A percentile compares a stretch with the other conserved stretches of the same genome.
phyloP scores from a whole-genome alignment of 2,888 invertebrate genomes.

The Chironomus tentans region DNA sequence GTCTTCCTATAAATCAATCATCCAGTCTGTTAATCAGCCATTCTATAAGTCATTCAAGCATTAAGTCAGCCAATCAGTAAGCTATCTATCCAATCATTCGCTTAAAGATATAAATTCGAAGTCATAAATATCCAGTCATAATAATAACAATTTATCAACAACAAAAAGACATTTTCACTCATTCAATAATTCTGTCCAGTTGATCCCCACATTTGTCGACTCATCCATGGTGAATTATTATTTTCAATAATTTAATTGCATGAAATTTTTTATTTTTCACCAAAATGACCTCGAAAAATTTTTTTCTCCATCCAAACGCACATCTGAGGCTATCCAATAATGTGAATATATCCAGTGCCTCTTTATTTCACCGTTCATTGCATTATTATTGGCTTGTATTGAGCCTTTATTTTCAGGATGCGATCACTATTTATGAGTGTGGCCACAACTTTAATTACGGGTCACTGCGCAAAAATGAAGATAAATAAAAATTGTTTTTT shows the following conservation, averaged over 20 bases:
- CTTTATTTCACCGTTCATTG: not conserved
- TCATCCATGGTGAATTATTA: not conserved
- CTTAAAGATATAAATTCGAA: too few species aligned
- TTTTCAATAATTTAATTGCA: not conserved
- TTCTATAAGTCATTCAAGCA: too few species aligned
- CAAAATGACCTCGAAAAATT: not conserved
- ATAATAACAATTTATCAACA: too few species aligned
- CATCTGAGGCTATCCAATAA: conserved; percentile 7
- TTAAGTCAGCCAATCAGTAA: too few species aligned
- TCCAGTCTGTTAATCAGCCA: too few species aligned
- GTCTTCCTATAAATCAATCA: too few species aligned
- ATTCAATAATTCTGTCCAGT: too few species aligned
- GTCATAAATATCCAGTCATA: too few species aligned
- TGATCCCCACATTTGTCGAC: too few species aligned
- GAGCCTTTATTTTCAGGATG: not conserved
- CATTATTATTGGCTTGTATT: not conserved
- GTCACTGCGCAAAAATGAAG: conserved; percentile 18
- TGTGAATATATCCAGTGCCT: not conserved
- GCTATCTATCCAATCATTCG: too few species aligned
- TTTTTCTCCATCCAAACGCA: not conserved
- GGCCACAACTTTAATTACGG: conserved; percentile 17
- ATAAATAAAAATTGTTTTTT: not conserved
- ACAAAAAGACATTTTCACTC: too few species aligned
- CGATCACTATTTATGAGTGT: conserved; percentile 13
- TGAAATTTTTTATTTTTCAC: not conserved